Conservation (phyloP, 2,797 vertebrate genomes). For the Huso huso region DNA sequence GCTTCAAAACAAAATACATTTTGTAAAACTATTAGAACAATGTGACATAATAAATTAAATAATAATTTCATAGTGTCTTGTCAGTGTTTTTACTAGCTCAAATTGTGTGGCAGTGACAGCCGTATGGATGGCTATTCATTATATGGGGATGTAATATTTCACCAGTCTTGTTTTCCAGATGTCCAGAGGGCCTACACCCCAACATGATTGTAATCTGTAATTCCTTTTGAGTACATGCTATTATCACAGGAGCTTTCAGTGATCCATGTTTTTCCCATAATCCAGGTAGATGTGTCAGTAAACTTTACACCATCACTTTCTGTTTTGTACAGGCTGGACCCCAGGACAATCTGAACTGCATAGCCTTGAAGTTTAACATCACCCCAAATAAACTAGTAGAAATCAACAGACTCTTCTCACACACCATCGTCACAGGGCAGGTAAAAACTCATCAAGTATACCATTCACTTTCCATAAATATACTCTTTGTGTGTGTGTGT, state of each 20-base stretch:
- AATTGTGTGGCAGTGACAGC: too few relatives aligned
- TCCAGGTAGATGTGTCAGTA: neutral
- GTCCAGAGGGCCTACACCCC: too few relatives aligned
- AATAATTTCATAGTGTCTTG: too few relatives aligned
- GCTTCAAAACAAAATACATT: too few relatives aligned
- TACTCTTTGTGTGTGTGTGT: too few relatives aligned
- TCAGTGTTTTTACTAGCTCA: too few relatives aligned
- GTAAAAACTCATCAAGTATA: constrained; percentile 47
- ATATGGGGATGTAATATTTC: too few relatives aligned
- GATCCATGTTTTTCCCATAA: neutral
- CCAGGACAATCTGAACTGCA: constrained; percentile 85
- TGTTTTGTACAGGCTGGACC: constrained; percentile 57
- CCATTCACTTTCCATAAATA: too few relatives aligned
- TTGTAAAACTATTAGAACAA: too few relatives aligned
- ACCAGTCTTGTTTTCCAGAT: neutral
- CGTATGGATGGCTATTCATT: too few relatives aligned
- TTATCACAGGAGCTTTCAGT: neutral
- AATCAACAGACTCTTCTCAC: constrained; percentile 88
- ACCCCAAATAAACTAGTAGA: constrained; percentile 95
- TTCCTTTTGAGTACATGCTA: neutral
- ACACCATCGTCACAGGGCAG: constrained; percentile 87
- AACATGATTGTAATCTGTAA: neutral
- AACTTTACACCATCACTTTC: neutral
- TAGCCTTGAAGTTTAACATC: constrained; percentile 90
- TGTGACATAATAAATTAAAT: too few relatives aligned